phyloP scores from a whole-genome alignment of 2,888 invertebrate species.

The Drosophila atripex region DNA sequence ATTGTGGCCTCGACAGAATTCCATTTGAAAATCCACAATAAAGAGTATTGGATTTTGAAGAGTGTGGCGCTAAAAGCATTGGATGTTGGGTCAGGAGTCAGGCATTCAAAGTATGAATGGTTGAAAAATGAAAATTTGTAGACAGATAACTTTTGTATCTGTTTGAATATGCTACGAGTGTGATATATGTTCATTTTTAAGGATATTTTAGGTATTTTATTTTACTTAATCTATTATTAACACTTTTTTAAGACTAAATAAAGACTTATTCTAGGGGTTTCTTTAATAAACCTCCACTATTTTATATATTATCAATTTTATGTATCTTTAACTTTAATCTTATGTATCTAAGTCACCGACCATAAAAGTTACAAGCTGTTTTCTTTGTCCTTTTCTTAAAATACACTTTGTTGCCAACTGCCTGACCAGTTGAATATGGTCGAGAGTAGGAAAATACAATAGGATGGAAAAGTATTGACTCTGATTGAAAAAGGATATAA shows the following conservation, averaged over 20 bases:
- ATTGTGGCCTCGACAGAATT: constrained; percentile 16
- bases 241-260: too few species aligned
- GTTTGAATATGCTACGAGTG: neutral
- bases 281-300: neutral
- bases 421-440: neutral
- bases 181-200: too few species aligned
- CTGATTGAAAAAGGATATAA: constrained; percentile 32
- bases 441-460: constrained; percentile 2
- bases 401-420: neutral
- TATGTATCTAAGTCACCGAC: neutral
- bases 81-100: neutral
- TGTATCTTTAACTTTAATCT: neutral
- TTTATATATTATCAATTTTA: neutral
- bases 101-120: neutral
- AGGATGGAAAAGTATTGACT: neutral
- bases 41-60: constrained; percentile 7
- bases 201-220: neutral
- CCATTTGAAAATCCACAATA: constrained; percentile 9
- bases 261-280: too few species aligned
- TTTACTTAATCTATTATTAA: neutral
- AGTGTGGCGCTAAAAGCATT: neutral
- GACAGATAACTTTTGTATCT: neutral
- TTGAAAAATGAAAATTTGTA: neutral
- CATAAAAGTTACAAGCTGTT: neutral
- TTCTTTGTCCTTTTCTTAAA: neutral